Conservation (phyloP, 2,113 vertebrate species). For the Scomber scombrus region DNA sequence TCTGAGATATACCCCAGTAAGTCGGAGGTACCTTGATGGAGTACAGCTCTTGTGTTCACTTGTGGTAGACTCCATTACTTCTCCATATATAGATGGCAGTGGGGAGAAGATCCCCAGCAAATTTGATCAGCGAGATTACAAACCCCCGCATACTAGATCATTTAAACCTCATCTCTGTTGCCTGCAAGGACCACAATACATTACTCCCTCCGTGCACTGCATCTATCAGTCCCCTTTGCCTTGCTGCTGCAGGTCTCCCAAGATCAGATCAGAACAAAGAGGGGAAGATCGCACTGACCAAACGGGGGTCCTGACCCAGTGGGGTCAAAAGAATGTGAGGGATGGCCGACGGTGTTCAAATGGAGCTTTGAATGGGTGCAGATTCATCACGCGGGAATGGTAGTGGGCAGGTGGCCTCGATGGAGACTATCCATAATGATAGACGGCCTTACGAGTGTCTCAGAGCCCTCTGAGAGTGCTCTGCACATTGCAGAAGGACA, state of each 20-base stretch:
- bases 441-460: constrained; percentile 54
- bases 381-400: constrained; percentile 70
- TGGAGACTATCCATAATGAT: constrained; percentile 65
- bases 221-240: constrained; percentile 69
- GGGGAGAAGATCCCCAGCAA: constrained; percentile 66
- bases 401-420: constrained; percentile 55
- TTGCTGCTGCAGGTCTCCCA: constrained; percentile 42
- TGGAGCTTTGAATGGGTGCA: constrained; percentile 58
- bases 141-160: constrained; percentile 74
- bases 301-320: constrained; percentile 42
- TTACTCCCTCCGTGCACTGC: constrained; percentile 55
- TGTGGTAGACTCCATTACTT: constrained; percentile 72
- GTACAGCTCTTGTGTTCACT: constrained; percentile 67
- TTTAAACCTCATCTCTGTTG: constrained; percentile 79
- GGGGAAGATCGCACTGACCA: constrained; percentile 15
- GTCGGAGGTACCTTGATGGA: constrained; percentile 63
- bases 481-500: constrained; percentile 51
- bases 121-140: constrained; percentile 82
- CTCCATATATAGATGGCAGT: constrained; percentile 66
- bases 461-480: constrained; percentile 48
- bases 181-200: constrained; percentile 70
- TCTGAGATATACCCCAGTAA: constrained; percentile 34
- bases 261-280: constrained; percentile 57
- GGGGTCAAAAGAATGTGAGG: constrained; percentile 62
- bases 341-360: constrained; percentile 44